A percentile compares a stretch with the other conserved stretches of the same genome.
Conservation (phyloP, 2,797 vertebrate species). For the Malacoctenus gilli region DNA sequence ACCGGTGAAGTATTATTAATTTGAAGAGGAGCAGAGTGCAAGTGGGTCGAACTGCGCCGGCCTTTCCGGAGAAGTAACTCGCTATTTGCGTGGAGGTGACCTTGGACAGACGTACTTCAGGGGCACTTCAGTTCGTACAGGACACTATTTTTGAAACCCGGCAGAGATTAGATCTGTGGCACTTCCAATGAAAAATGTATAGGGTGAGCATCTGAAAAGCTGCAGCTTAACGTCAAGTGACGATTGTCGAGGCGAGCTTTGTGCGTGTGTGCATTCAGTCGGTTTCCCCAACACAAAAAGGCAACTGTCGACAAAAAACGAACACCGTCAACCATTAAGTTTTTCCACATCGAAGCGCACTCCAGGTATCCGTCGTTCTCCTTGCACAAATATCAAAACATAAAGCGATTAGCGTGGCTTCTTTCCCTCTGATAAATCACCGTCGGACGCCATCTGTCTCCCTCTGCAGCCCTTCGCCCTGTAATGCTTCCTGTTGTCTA, state of each 20-base stretch:
- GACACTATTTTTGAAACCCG: not conserved
- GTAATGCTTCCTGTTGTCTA: slow-evolving; percentile 44
- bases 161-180: slow-evolving; percentile 20
- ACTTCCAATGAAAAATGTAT: slow-evolving; percentile 11
- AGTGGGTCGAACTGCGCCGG: slow-evolving; percentile 6
- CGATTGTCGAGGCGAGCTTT: not conserved
- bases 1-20: slow-evolving; percentile 29
- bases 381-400: slow-evolving; percentile 7
- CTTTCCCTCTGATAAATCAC: not conserved
- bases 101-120: slow-evolving; percentile 17
- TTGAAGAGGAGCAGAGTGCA: slow-evolving; percentile 29
- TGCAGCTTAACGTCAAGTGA: slow-evolving; percentile 7
- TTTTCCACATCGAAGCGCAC: no score
- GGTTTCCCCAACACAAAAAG: no score
- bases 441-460: slow-evolving; percentile 8
- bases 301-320: no score
- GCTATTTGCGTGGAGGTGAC: slow-evolving; percentile 26
- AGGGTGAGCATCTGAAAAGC: not conserved
- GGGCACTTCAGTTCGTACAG: slow-evolving; percentile 21
- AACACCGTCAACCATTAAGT: slow-evolving; percentile 10
- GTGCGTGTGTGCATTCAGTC: no score
- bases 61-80: slow-evolving; percentile 22
- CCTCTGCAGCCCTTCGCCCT: slow-evolving; percentile 11
- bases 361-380: slow-evolving; percentile 12
- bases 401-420: slow-evolving; percentile 12